A percentile compares a stretch with the other conserved stretches of the same genome.
Evolutionary conservation across 1,140 invertebrate species (phyloP).

Genomic region (Sogatella furcifera): DNA sequence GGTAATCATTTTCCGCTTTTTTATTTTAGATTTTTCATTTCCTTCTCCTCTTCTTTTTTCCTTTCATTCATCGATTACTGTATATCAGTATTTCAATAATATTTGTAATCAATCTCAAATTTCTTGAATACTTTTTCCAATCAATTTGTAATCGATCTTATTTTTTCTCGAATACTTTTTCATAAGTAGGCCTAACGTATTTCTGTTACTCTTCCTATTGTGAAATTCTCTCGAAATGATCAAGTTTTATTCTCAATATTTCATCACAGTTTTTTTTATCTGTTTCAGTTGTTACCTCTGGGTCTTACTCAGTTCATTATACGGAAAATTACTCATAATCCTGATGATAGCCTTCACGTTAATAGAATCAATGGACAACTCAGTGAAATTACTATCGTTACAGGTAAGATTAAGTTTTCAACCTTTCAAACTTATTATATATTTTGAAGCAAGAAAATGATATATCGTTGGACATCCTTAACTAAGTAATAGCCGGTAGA

Average conservation of each 20-base stretch:
- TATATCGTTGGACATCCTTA: background rate
- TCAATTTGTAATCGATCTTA: too few species aligned
- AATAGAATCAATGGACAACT: constrained; percentile 48
- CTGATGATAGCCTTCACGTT: constrained; percentile 44
- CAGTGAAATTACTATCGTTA: constrained; percentile 42
- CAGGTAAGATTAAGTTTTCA: constrained; percentile 37
- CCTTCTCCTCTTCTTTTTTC: too few species aligned
- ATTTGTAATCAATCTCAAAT: too few species aligned
- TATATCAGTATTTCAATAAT: too few species aligned
- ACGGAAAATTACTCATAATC: constrained; percentile 48
- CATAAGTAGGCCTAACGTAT: too few species aligned
- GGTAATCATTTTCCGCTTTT: too few species aligned
- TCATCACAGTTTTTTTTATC: constrained; percentile 7
- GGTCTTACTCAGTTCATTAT: constrained; percentile 46
- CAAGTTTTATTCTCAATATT: background rate
- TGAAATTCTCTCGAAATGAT: background rate
- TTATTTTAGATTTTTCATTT: too few species aligned
- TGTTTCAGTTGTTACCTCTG: constrained; percentile 43
- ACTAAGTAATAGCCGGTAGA: too few species aligned
- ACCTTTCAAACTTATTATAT: background rate
- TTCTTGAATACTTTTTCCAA: too few species aligned
- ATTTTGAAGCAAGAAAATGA: background rate
- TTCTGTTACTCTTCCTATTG: too few species aligned
- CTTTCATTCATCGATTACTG: background rate
- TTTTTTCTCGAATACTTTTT: too few species aligned